Percentiles rank a stretch among this genome's conserved stretches.
Evolutionary conservation across 2,113 vertebrate genomes (phyloP).

Genomic region (Hiodon alosoides): DNA sequence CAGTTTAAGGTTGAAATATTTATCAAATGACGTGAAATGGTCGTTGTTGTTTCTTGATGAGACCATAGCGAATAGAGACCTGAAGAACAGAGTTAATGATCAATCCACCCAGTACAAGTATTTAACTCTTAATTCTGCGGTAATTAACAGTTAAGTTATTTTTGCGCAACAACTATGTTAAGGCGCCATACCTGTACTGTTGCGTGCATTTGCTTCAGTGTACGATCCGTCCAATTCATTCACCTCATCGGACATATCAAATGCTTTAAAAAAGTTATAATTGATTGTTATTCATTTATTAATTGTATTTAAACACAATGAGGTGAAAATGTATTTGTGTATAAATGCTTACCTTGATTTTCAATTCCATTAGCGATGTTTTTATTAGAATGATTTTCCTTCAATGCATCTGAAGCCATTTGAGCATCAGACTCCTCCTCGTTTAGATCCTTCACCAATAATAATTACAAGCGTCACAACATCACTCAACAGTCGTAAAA

Average conservation of each 20-base stretch:
- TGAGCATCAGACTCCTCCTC: constrained; percentile 22
- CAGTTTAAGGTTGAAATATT: too few relatives aligned
- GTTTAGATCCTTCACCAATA: constrained; percentile 33
- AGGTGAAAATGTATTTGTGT: too few relatives aligned
- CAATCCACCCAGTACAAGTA: not conserved
- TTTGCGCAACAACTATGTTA: not conserved
- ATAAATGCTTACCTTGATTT: constrained; percentile 53
- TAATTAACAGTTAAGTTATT: too few relatives aligned
- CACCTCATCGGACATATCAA: constrained; percentile 60
- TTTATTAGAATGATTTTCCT: constrained; percentile 13
- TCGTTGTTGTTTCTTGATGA: too few relatives aligned
- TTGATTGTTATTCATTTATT: not conserved
- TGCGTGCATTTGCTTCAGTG: constrained; percentile 17
- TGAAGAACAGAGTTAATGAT: too few relatives aligned
- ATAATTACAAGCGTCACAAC: not conserved
- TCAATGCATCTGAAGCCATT: not conserved
- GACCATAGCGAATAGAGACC: too few relatives aligned
- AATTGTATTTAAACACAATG: not conserved
- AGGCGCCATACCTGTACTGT: constrained; percentile 38
- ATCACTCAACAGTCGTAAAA: not conserved
- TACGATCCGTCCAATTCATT: constrained; percentile 33
- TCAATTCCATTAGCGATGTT: constrained; percentile 33
- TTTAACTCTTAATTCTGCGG: not conserved
- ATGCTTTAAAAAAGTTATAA: constrained; percentile 47
- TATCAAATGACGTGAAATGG: too few relatives aligned